Evolutionary conservation across 2,113 vertebrate species (phyloP).

Genomic region (Porphyrio hochstetteri): DNA sequence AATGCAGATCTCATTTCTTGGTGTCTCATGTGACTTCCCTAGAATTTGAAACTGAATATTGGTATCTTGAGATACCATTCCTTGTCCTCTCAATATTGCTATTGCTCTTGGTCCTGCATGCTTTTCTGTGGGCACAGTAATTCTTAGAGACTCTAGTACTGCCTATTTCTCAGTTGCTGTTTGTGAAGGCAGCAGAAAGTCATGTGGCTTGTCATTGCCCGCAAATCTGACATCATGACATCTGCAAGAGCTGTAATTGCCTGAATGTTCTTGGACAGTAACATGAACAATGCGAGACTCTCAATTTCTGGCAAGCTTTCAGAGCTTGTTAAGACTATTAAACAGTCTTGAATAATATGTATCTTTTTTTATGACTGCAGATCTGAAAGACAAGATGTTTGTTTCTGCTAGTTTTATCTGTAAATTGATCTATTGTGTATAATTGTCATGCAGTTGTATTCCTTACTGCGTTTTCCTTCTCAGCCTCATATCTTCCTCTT

Average conservation of each 20-base stretch:
- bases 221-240: constrained; percentile 50
- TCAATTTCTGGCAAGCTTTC: constrained; percentile 8
- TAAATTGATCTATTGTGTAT: neutral
- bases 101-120: neutral
- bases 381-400: neutral
- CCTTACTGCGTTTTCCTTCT: neutral
- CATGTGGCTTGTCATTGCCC: neutral
- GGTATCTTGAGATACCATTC: neutral
- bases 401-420: neutral
- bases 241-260: constrained; percentile 27
- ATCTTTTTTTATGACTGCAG: neutral
- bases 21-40: neutral
- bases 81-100: neutral
- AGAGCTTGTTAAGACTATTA: neutral
- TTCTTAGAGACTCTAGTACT: neutral
- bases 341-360: neutral
- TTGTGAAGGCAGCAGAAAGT: constrained; percentile 16
- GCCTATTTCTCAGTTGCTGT: neutral
- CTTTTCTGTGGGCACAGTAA: neutral
- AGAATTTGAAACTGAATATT: neutral
- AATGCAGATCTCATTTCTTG: neutral
- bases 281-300: neutral
- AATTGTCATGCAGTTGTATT: neutral
- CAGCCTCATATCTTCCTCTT: neutral
- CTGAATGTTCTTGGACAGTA: constrained; percentile 15